These are phyloP conservation scores for Symphodus melops DNA, from an alignment of 2,113 vertebrate genomes.

Conservation along the genomic window DNA sequence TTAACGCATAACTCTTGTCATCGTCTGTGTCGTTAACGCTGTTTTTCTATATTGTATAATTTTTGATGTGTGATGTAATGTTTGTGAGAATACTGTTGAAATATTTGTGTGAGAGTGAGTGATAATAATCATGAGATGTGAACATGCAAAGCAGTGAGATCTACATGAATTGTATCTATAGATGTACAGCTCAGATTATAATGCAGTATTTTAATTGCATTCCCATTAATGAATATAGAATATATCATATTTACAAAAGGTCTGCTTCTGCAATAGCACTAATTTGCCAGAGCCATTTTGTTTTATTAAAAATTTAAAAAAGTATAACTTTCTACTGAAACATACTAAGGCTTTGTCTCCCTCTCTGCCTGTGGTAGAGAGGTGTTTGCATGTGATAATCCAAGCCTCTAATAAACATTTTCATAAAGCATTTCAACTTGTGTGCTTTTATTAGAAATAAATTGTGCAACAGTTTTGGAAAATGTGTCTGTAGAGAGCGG, in stretches of 20 bases:
- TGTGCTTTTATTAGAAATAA: neutral
- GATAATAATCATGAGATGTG: slow-evolving; percentile 35
- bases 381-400: slow-evolving; percentile 72
- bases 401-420: slow-evolving; percentile 79
- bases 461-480: neutral
- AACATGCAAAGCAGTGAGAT: slow-evolving; percentile 27
- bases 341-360: slow-evolving; percentile 54
- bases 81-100: slow-evolving; percentile 38
- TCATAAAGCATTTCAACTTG: slow-evolving; percentile 34
- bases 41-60: slow-evolving; percentile 37
- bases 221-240: slow-evolving; percentile 69
- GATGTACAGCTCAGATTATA: slow-evolving; percentile 74
- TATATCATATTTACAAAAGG: slow-evolving; percentile 64
- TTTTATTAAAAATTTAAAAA: slow-evolving; percentile 64
- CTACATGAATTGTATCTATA: slow-evolving; percentile 71
- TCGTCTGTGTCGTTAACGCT: slow-evolving; percentile 37
- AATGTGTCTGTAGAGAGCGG: no score
- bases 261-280: slow-evolving; percentile 62
- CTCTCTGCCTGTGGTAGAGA: slow-evolving; percentile 68
- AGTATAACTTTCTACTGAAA: slow-evolving; percentile 74
- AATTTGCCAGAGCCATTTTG: slow-evolving; percentile 69
- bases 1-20: slow-evolving; percentile 14
- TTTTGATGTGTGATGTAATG: slow-evolving; percentile 33
- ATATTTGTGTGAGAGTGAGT: slow-evolving; percentile 18
- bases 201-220: slow-evolving; percentile 85